Conservation (phyloP, 2,797 vertebrate species). For the Pogonophryne albipinna region DNA sequence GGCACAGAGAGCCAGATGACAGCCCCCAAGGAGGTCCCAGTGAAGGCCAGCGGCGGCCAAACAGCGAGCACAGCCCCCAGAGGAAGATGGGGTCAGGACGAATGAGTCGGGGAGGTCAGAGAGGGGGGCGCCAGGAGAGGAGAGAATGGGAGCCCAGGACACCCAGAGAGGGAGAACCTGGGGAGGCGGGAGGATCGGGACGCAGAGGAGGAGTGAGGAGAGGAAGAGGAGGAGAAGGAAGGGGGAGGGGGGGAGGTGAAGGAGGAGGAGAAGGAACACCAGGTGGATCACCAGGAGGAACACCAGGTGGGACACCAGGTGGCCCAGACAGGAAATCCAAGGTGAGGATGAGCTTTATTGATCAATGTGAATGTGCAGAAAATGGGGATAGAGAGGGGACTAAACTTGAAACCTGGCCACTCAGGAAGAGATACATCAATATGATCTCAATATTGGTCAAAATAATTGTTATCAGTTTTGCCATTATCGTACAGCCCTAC, state of each 20-base stretch:
- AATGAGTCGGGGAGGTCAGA: conserved; percentile 68
- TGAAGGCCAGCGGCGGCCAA: conserved; percentile 43
- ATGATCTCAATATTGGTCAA: no score
- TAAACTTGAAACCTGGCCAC: no score
- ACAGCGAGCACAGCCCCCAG: conserved; percentile 57
- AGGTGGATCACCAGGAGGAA: conserved; percentile 68
- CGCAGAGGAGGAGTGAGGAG: conserved; percentile 66
- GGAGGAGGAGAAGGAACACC: conserved; percentile 26
- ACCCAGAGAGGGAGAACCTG: conserved; percentile 71
- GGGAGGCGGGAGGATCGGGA: conserved; percentile 53
- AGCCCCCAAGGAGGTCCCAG: conserved; percentile 32
- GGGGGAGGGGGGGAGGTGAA: neutral
- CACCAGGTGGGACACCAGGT: conserved; percentile 64
- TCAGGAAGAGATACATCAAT: no score
- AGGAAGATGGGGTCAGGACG: conserved; percentile 75
- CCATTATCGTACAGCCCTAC: no score
- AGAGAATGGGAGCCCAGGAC: conserved; percentile 64
- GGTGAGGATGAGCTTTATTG: conserved; percentile 64
- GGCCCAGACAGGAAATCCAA: conserved; percentile 89
- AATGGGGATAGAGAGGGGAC: no score
- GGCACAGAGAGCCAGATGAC: conserved; percentile 49
- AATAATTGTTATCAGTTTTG: no score
- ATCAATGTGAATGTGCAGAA: neutral
- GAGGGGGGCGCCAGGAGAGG: conserved; percentile 69
- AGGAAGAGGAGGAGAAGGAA: conserved; percentile 39